Evolutionary conservation across 2,888 invertebrate genomes (phyloP).

Genomic region (Orthosia gothica): DNA sequence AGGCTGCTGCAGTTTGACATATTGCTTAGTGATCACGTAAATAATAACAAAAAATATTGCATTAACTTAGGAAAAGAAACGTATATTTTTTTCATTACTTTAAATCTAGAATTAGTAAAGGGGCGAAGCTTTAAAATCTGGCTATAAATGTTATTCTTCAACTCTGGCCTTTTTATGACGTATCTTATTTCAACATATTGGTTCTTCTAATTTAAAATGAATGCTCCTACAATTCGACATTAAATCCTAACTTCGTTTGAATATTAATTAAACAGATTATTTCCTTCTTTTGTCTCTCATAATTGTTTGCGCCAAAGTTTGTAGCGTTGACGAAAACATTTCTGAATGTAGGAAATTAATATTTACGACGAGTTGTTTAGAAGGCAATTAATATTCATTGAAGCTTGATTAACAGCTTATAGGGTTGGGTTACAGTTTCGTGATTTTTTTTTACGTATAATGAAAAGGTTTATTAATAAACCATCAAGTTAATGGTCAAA

Average conservation of each 20-base stretch:
- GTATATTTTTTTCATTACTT: not conserved
- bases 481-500: not conserved
- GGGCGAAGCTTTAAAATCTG: not conserved
- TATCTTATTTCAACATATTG: not conserved
- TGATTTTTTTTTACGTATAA: no score
- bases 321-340: not conserved
- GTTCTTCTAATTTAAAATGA: slow-evolving; percentile 4
- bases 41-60: no score
- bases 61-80: no score
- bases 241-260: slow-evolving; percentile 22
- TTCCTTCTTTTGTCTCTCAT: slow-evolving; percentile 31
- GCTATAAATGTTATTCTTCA: not conserved
- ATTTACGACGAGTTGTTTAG: slow-evolving; percentile 39
- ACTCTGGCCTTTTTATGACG: not conserved
- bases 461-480: not conserved
- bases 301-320: slow-evolving; percentile 44
- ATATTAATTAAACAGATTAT: slow-evolving; percentile 42
- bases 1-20: no score
- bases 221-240: slow-evolving; percentile 18
- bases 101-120: not conserved
- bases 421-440: not conserved
- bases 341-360: slow-evolving; percentile 51
- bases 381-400: slow-evolving; percentile 37
- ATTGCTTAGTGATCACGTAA: no score
- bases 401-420: slow-evolving; percentile 19